Conservation (phyloP, 2,888 invertebrate genomes). For the Perdita meconis region DNA sequence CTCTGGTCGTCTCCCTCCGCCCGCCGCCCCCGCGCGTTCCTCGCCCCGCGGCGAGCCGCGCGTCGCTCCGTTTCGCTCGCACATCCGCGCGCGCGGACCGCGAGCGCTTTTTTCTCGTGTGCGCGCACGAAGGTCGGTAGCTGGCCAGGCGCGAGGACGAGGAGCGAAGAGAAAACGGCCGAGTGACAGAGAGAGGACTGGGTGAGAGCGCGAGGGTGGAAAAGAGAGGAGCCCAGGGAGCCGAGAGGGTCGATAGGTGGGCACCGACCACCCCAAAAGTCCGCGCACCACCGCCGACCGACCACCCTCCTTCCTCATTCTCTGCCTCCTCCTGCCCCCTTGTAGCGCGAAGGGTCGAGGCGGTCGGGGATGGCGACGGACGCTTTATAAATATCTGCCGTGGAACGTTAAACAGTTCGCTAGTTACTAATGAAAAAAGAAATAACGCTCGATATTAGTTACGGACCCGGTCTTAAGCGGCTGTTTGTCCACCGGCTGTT, state of each 20-base stretch:
- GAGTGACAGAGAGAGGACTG: conserved; percentile 39
- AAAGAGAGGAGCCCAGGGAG: conserved; percentile 58
- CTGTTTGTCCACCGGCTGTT: conserved; percentile 11
- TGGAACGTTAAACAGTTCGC: conserved; percentile 78
- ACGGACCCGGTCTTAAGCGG: conserved; percentile 26
- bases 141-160: conserved; percentile 61
- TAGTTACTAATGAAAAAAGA: conserved; percentile 72
- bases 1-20: too few species aligned
- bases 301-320: conserved; percentile 38
- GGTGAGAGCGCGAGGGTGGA: conserved; percentile 32
- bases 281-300: conserved; percentile 65
- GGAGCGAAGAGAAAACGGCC: conserved; percentile 54
- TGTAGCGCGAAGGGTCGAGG: conserved; percentile 55
- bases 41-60: conserved; percentile 13
- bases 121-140: conserved; percentile 73
- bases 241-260: conserved; percentile 81
- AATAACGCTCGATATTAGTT: conserved; percentile 55
- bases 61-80: conserved; percentile 39
- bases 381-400: conserved; percentile 79
- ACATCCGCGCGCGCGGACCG: conserved; percentile 51
- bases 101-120: conserved; percentile 68
- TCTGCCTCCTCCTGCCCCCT: conserved; percentile 46
- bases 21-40: conserved; percentile 10
- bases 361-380: conserved; percentile 67
- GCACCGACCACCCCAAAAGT: conserved; percentile 76